phyloP scores from a whole-genome alignment of 2,797 vertebrate species.

The Enteromius treurensis region DNA sequence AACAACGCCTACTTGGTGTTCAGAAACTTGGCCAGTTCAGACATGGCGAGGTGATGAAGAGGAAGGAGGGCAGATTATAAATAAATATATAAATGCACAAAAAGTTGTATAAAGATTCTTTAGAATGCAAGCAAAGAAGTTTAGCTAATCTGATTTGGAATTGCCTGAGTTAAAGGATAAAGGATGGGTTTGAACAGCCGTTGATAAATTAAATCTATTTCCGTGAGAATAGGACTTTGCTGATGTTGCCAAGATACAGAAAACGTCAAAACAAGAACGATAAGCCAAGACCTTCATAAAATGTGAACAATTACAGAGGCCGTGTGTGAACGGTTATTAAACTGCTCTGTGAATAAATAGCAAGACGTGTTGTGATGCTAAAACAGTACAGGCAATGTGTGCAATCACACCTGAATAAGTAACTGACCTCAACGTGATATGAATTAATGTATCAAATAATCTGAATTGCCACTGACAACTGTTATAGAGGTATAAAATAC shows the following conservation, averaged over 20 bases:
- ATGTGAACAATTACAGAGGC: neutral
- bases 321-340: neutral
- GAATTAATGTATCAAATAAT: neutral
- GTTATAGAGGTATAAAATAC: neutral
- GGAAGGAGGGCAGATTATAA: neutral
- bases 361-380: neutral
- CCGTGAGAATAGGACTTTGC: neutral
- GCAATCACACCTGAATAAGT: slow-evolving; percentile 1
- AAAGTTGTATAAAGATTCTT: neutral
- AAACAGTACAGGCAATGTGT: neutral
- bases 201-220: slow-evolving; percentile 15
- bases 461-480: neutral
- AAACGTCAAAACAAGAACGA: slow-evolving; percentile 17
- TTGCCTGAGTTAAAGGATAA: neutral
- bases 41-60: neutral
- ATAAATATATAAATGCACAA: neutral
- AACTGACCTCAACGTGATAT: neutral
- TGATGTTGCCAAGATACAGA: slow-evolving; percentile 28
- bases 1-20: neutral
- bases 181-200: neutral
- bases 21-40: neutral
- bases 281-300: slow-evolving; percentile 27
- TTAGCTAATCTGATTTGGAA: neutral
- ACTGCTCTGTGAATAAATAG: slow-evolving; percentile 17
- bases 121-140: neutral